A percentile compares a stretch with the other conserved stretches of the same genome.
Evolutionary conservation across 2,113 vertebrate genomes (phyloP).

Genomic region (Seriola aureovittata): DNA sequence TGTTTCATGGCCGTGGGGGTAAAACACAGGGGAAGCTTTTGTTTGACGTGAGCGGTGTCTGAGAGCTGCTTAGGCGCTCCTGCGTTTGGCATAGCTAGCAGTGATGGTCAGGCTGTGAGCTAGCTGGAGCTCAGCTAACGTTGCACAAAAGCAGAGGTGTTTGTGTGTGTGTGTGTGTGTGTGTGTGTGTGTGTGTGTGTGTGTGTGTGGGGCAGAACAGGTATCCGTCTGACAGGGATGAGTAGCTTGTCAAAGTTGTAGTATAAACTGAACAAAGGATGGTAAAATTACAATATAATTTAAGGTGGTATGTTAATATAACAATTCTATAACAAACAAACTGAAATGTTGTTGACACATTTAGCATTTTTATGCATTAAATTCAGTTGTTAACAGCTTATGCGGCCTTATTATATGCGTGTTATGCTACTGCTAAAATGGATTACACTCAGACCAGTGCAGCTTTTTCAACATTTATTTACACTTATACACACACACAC

Average conservation of each 20-base stretch:
- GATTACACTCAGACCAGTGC: not conserved
- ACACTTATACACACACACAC: not conserved
- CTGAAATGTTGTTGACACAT: not conserved
- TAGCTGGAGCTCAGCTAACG: slow-evolving; percentile 60
- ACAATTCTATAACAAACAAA: not conserved
- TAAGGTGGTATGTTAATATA: not conserved
- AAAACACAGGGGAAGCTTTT: not conserved
- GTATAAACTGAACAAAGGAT: not conserved
- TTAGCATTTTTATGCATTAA: not conserved
- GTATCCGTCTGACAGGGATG: not conserved
- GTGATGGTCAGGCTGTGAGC: slow-evolving; percentile 45
- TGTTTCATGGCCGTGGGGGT: not conserved
- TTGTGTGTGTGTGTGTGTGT: not conserved
- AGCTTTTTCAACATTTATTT: not conserved
- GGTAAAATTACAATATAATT: not conserved
- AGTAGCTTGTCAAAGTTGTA: slow-evolving; percentile 10
- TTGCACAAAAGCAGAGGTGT: slow-evolving; percentile 43
- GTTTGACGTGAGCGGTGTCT: not conserved
- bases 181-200: slow-evolving; percentile 6
- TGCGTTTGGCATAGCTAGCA: slow-evolving; percentile 27
- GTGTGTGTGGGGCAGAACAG: not conserved
- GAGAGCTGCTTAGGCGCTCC: slow-evolving; percentile 14
- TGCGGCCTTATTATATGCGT: not conserved
- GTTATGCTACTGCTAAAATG: not conserved
- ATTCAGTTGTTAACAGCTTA: not conserved